Conservation (phyloP, 1,140 invertebrate species). For the Pseudomyrmex flavicornis region DNA sequence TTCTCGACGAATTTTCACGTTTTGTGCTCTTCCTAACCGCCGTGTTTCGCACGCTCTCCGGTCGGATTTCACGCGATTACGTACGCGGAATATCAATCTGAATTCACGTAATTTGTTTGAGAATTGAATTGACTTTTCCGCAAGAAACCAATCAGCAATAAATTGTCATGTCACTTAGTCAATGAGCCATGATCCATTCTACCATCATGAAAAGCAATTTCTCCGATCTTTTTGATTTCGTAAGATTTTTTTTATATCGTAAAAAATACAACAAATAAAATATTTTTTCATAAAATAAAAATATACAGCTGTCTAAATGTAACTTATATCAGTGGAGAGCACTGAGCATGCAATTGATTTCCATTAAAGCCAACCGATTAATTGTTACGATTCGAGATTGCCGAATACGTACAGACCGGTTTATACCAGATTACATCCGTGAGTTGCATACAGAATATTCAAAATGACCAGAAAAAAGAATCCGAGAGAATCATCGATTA, state of each 20-base stretch:
- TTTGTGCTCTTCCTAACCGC: conserved; percentile 51
- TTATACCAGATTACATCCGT: conserved; percentile 5
- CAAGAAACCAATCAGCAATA: conserved; percentile 30
- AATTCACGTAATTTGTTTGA: conserved; percentile 37
- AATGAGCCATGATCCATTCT: conserved; percentile 39
- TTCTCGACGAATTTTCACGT: conserved; percentile 56
- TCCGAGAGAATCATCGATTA: conserved; percentile 23
- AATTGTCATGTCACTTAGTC: conserved; percentile 6
- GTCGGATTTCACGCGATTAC: conserved; percentile 65
- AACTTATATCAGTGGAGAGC: too few relatives aligned
- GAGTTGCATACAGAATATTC: neutral
- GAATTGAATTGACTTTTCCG: neutral
- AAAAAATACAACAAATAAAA: neutral
- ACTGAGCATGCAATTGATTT: neutral
- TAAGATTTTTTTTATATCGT: neutral
- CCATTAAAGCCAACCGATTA: conserved; percentile 21
- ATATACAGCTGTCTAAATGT: too few relatives aligned
- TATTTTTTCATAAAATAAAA: neutral
- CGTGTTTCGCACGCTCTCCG: conserved; percentile 44
- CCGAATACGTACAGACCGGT: conserved; percentile 27
- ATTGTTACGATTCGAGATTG: conserved; percentile 23
- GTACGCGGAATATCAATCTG: conserved; percentile 56
- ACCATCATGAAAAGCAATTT: conserved; percentile 31
- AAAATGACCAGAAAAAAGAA: neutral
- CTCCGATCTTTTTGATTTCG: conserved; percentile 18